Conservation (phyloP, 2,797 vertebrate species). For the Myotis findleyi region DNA sequence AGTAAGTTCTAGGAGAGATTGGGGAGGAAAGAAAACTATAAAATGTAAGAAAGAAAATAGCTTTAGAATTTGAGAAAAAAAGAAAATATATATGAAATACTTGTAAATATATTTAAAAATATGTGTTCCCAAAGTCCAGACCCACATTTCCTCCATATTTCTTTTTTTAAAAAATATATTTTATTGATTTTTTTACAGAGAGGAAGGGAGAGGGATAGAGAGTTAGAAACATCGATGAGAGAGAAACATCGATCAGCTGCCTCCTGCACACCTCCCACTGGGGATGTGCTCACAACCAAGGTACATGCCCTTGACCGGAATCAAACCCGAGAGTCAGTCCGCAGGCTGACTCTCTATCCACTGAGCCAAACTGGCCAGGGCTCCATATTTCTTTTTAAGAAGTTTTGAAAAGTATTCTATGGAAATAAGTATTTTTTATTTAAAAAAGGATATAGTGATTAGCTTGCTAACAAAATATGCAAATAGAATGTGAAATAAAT, state of each 20-base stretch:
- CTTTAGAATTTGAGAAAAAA: background rate
- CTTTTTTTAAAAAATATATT: background rate
- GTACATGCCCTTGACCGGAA: no score
- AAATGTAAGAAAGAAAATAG: background rate
- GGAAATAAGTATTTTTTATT: background rate
- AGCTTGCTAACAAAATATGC: background rate
- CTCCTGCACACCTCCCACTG: no score
- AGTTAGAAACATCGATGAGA: no score
- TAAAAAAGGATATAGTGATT: background rate
- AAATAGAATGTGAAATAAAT: background rate
- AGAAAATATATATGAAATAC: background rate
- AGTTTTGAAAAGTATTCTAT: background rate
- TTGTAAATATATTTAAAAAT: background rate
- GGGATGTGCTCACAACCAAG: no score
- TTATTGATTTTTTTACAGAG: no score
- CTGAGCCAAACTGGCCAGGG: no score
- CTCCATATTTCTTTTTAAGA: slow-evolving; percentile 5
- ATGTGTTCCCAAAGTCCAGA: background rate
- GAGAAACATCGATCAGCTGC: no score
- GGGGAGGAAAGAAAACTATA: background rate
- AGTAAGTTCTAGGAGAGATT: background rate
- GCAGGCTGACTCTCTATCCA: no score
- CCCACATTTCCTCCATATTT: background rate
- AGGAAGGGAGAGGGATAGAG: no score
- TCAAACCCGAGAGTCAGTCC: no score